Conservation (phyloP, 2,888 invertebrate species). For the Polydrusus pterygomalis region DNA sequence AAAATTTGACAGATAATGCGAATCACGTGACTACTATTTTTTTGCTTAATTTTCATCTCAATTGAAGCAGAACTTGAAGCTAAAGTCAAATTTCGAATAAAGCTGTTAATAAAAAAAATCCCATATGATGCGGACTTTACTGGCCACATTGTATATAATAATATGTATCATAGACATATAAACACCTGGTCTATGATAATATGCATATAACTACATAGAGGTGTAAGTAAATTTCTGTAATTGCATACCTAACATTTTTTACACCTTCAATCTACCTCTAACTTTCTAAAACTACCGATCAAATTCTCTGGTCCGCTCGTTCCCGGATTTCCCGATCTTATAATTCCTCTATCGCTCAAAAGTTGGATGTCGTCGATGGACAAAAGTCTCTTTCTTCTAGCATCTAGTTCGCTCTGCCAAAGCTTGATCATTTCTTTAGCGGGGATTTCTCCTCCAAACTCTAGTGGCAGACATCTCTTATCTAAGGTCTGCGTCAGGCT, state of each 20-base stretch:
- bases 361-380: slow-evolving; percentile 80
- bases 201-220: no score
- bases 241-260: not conserved
- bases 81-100: no score
- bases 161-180: no score
- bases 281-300: slow-evolving; percentile 72
- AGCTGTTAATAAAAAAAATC: no score
- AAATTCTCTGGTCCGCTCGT: slow-evolving; percentile 16
- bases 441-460: slow-evolving; percentile 83
- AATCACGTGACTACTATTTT: no score
- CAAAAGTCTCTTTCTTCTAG: slow-evolving; percentile 77
- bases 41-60: no score
- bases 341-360: slow-evolving; percentile 78
- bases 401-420: slow-evolving; percentile 79
- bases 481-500: slow-evolving; percentile 78
- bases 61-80: no score
- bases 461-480: slow-evolving; percentile 79
- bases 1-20: no score
- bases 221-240: no score
- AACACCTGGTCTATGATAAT: no score
- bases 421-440: slow-evolving; percentile 82
- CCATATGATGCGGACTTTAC: no score
- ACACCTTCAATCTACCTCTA: slow-evolving; percentile 76
- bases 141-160: no score
- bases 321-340: slow-evolving; percentile 69